Evolutionary conservation across 1,140 invertebrate species (phyloP), one percentile per base, ranked within the genome.

Genomic region (Danaus melanippus): DNA sequence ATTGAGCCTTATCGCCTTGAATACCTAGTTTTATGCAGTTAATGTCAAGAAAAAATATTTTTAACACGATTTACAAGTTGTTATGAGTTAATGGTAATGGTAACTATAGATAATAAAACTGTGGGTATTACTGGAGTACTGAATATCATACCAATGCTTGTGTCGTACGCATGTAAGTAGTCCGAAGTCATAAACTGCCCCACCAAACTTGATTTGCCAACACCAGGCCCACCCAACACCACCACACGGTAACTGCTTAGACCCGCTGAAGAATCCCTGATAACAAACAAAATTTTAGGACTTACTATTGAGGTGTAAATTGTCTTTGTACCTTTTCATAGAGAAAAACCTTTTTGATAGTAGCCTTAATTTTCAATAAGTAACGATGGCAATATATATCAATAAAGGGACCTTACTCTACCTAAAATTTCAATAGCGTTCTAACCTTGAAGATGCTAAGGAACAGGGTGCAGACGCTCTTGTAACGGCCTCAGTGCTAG

Each of bases 151-250:
- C 81, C 81, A 59, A 85, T 84, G 56, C 82, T 85, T 3, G 94
- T 95, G 76, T 98, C 96, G 79, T 97, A 97, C 40, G 95, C 95
- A 74, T 97, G 96, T 50, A 98, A 91, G 81, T 97, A 97, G 78
- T 98, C 97, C 12, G 96, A 97, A n/a, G 96, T 98, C 95, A 98
- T 97, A 84, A 98, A 98, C 87, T 98, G 97, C 1, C 93, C 94
- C 10, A 97, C 93, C 21, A 98, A 87, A n/a, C 96, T 95, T 50
- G 95, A 95, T 84, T 98, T 98, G 42, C 97, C 97, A 1, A 98
- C 96, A 2, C 95, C 95, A 5, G 93, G 90, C 0, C 92, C 93
- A 0, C 97, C 97, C 12, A 98, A 86, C 89, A 98, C 94, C 9
- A 97, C 89, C 9, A 98, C 95, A 50, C 93, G 53, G 62, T 86